A percentile compares a stretch with the other conserved stretches of the same genome.
Conservation (phyloP, 2,113 vertebrate species). For the Limnothrissa miodon region DNA sequence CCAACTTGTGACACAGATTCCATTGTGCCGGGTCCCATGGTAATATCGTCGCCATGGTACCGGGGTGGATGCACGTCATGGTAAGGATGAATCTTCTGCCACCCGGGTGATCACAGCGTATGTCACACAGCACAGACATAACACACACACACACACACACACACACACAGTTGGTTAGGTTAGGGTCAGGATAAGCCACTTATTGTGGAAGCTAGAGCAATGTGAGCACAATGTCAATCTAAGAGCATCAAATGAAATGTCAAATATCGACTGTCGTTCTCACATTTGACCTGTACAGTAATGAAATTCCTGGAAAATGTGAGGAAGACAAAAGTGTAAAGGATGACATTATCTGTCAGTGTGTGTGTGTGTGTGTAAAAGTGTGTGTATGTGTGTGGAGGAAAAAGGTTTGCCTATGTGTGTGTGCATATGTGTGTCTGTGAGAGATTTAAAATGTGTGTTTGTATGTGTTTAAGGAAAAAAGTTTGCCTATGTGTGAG, state of each 20-base stretch:
- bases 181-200: not conserved
- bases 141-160: not conserved
- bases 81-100: not conserved
- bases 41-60: not conserved
- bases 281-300: not conserved
- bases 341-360: too few species aligned
- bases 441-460: too few species aligned
- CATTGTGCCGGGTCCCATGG: not conserved
- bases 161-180: not conserved
- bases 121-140: not conserved
- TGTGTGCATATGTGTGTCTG: too few species aligned
- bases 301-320: too few species aligned
- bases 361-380: too few species aligned
- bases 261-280: not conserved
- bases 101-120: not conserved
- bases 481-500: too few species aligned
- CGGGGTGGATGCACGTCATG: not conserved
- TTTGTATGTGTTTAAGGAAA: too few species aligned
- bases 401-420: too few species aligned
- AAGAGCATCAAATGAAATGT: not conserved
- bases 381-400: too few species aligned
- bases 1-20: not conserved
- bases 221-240: conserved; percentile 23
- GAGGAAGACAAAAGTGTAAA: too few species aligned
- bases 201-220: not conserved